These are phyloP conservation scores for Leptinotarsa peninsularis DNA, from an alignment of 2,888 invertebrate species.

Conservation along the genomic window DNA sequence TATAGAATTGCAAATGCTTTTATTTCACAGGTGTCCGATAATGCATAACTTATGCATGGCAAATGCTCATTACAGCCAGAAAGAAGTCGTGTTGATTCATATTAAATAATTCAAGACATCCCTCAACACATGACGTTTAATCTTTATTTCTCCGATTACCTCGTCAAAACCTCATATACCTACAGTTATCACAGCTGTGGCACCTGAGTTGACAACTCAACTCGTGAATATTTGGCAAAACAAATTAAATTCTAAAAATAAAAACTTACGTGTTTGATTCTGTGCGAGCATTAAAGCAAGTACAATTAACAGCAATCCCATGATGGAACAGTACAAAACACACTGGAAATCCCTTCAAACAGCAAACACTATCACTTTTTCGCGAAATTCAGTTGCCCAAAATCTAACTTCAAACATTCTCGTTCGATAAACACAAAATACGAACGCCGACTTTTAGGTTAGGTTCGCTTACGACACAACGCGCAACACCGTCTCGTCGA, in stretches of 20 bases:
- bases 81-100: neutral
- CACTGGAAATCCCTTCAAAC: constrained; percentile 37
- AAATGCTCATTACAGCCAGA: neutral
- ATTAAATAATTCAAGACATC: neutral
- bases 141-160: neutral
- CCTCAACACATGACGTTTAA: neutral
- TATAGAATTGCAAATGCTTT: constrained; percentile 17
- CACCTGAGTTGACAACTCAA: constrained; percentile 34
- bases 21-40: constrained; percentile 23
- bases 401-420: constrained; percentile 41
- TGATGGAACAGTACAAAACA: constrained; percentile 36
- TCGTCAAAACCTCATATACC: neutral
- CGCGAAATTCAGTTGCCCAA: constrained; percentile 23
- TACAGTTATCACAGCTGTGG: constrained; percentile 16
- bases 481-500: constrained; percentile 40
- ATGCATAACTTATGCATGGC: constrained; percentile 2
- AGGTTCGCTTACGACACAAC: constrained; percentile 33
- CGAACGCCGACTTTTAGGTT: constrained; percentile 42
- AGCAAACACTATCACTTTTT: constrained; percentile 30
- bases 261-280: constrained; percentile 48
- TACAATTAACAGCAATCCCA: constrained; percentile 39
- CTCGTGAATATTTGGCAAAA: constrained; percentile 35
- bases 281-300: constrained; percentile 35
- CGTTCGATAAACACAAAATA: constrained; percentile 34
- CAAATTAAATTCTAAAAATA: constrained; percentile 43